A percentile compares a stretch with the other conserved stretches of the same genome.
phyloP scores from a whole-genome alignment of 2,888 invertebrate genomes.

The Drosophila algonquin region DNA sequence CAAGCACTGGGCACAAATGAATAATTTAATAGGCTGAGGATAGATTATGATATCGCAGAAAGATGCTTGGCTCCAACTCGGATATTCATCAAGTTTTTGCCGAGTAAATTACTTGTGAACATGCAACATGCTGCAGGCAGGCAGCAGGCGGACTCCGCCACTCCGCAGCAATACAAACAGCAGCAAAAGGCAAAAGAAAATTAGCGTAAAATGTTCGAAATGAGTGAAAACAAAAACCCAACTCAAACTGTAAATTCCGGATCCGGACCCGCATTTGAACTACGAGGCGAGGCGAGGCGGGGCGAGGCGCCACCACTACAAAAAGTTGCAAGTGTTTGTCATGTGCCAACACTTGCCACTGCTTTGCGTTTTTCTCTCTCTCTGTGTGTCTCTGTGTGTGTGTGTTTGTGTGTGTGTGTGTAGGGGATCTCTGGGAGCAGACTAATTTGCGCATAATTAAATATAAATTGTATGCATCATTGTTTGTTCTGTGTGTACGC shows the following conservation, averaged over 20 bases:
- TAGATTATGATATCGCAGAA: slow-evolving; percentile 30
- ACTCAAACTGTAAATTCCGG: slow-evolving; percentile 15
- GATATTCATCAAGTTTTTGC: slow-evolving; percentile 36
- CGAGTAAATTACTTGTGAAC: slow-evolving; percentile 37
- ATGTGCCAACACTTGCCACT: slow-evolving; percentile 75
- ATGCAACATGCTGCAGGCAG: slow-evolving; percentile 26
- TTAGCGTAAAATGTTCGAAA: slow-evolving; percentile 64
- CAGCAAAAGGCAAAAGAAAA: slow-evolving; percentile 39
- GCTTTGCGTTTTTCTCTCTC: slow-evolving; percentile 57
- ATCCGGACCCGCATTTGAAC: slow-evolving; percentile 33
- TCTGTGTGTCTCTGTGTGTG: neutral
- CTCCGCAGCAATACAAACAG: slow-evolving; percentile 30
- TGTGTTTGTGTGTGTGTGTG: too few species aligned
- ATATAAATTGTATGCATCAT: slow-evolving; percentile 78
- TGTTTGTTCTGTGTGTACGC: slow-evolving; percentile 63
- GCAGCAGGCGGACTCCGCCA: slow-evolving; percentile 35
- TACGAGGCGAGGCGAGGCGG: slow-evolving; percentile 26
- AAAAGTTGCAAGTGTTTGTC: slow-evolving; percentile 78
- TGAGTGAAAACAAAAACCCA: slow-evolving; percentile 47
- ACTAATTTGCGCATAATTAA: slow-evolving; percentile 82
- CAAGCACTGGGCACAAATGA: slow-evolving; percentile 24
- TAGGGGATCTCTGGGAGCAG: neutral
- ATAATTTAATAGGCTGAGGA: slow-evolving; percentile 36
- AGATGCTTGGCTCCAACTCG: too few species aligned
- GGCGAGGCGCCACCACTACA: slow-evolving; percentile 29